A percentile compares a stretch with the other conserved stretches of the same genome.
phyloP scores from a whole-genome alignment of 2,888 invertebrate species.

The Cacoxenus indagator region DNA sequence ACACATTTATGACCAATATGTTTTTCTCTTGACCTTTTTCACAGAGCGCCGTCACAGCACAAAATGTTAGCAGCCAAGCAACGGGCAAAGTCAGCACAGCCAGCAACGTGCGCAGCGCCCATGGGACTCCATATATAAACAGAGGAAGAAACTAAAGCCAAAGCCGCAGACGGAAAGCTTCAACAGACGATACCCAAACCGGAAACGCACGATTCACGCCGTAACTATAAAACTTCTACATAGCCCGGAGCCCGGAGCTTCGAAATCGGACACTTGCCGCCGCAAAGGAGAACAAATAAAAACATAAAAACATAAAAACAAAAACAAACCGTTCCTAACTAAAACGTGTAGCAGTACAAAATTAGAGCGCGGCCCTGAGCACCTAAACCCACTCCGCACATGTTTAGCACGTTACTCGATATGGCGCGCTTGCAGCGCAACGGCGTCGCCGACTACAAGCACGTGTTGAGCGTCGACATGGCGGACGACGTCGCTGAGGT shows the following conservation, averaged over 20 bases:
- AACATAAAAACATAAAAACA: too few species aligned
- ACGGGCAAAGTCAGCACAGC: background rate
- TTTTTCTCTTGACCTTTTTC: background rate
- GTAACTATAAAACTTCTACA: background rate
- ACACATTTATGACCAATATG: background rate
- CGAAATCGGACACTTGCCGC: too few species aligned
- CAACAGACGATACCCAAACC: background rate
- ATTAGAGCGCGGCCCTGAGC: slow-evolving; percentile 22
- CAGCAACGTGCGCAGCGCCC: background rate
- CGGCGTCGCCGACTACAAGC: slow-evolving; percentile 38
- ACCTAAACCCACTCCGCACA: slow-evolving; percentile 28
- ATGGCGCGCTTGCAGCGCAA: background rate
- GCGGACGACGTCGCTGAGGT: slow-evolving; percentile 18
- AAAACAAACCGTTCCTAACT: too few species aligned
- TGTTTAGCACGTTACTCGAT: background rate
- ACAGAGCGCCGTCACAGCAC: background rate
- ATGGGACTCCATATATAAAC: background rate
- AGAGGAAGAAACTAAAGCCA: background rate
- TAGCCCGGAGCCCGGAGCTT: background rate
- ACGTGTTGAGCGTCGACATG: background rate
- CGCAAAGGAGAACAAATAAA: too few species aligned
- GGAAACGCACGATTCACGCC: too few species aligned
- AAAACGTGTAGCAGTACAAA: background rate
- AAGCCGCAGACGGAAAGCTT: background rate
- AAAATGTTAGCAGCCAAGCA: background rate